These are phyloP conservation scores for Gallinago stenura DNA, from an alignment of 2,797 vertebrate species.

Conservation along the genomic window DNA sequence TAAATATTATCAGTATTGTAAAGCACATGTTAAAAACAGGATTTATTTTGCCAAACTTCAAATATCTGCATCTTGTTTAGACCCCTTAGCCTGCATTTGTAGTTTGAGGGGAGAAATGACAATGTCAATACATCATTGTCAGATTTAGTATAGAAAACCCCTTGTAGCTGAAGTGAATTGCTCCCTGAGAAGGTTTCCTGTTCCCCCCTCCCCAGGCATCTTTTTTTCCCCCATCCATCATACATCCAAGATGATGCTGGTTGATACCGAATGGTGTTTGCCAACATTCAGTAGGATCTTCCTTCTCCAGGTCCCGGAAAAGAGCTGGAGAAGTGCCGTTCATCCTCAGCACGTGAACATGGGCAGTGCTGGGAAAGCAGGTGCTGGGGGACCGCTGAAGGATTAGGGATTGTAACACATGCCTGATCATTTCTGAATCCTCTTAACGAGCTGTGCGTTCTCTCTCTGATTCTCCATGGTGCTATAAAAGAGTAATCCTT, in stretches of 20 bases:
- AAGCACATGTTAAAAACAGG: not conserved
- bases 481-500: not conserved
- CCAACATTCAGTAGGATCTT: not conserved
- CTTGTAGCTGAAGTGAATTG: not conserved
- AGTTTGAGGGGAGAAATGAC: not conserved
- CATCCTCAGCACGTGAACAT: fast-evolving
- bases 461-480: not conserved
- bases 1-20: not conserved
- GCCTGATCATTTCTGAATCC: not conserved
- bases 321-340: not conserved
- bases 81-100: not conserved
- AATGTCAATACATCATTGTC: fast-evolving
- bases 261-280: not conserved
- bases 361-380: not conserved
- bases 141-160: not conserved
- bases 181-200: not conserved
- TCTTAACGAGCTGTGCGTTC: not conserved
- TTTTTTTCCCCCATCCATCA: too few relatives aligned
- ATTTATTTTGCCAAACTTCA: not conserved
- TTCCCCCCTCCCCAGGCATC: not conserved
- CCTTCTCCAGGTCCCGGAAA: not conserved
- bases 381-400: not conserved
- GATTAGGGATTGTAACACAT: not conserved
- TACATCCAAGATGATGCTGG: not conserved
- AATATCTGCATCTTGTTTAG: not conserved